Evolutionary conservation across 1,140 invertebrate species (phyloP).

Genomic region (Zaprionus capensis): DNA sequence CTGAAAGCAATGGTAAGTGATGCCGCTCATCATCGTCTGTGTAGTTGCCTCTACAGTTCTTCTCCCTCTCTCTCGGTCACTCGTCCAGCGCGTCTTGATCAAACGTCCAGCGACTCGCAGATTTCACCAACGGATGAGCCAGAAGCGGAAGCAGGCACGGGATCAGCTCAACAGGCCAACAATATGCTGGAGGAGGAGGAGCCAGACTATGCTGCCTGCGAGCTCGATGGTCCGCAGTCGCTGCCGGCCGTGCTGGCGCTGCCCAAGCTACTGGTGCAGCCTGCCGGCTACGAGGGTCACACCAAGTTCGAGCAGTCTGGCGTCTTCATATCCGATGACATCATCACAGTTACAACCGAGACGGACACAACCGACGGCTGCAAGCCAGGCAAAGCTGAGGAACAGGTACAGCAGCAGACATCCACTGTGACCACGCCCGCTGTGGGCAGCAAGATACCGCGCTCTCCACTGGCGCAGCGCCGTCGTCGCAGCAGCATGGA

Average conservation of each 20-base stretch:
- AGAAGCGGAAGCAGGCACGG: conserved; percentile 14
- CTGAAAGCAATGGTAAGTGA: conserved; percentile 87
- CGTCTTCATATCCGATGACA: conserved; percentile 85
- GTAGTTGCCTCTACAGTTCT: background rate
- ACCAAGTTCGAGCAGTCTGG: conserved; percentile 78
- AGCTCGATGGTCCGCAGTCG: conserved; percentile 67
- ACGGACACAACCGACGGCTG: background rate
- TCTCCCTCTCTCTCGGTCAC: background rate
- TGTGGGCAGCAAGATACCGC: conserved; percentile 68
- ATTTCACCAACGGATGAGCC: conserved; percentile 75
- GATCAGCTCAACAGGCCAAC: conserved; percentile 23
- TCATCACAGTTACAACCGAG: conserved; percentile 86
- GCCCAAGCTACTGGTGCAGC: conserved; percentile 21
- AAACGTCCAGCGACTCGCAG: conserved; percentile 83
- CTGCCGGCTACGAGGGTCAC: conserved; percentile 5
- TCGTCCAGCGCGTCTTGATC: conserved; percentile 78
- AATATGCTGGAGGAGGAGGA: conserved; percentile 24
- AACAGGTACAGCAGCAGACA: background rate
- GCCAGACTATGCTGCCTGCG: conserved; percentile 51
- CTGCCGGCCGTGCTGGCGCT: conserved; percentile 66
- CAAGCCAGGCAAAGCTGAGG: conserved; percentile 44
- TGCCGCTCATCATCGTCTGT: background rate
- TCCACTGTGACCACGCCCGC: conserved; percentile 75
- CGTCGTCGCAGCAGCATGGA: conserved; percentile 75
- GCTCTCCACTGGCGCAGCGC: conserved; percentile 69